These are phyloP conservation scores for Hirudinaria manillensis DNA, from an alignment of 2,888 invertebrate species.

Conservation along the genomic window DNA sequence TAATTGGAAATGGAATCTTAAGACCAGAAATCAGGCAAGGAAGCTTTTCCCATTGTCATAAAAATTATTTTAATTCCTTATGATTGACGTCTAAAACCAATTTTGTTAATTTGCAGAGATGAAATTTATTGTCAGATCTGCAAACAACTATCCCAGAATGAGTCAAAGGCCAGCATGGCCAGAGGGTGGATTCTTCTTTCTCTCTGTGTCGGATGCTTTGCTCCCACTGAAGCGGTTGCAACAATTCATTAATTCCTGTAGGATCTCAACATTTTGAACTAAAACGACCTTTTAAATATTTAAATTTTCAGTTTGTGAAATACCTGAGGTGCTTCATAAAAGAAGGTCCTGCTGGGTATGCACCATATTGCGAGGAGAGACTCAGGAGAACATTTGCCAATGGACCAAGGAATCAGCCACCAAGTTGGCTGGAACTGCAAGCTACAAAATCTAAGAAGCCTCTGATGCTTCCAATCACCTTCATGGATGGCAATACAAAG, in stretches of 20 bases:
- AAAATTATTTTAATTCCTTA: background rate
- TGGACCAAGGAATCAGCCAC: slow-evolving; percentile 95
- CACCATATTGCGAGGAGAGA: slow-evolving; percentile 94
- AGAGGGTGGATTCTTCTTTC: slow-evolving; percentile 97
- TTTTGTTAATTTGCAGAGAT: slow-evolving; percentile 49
- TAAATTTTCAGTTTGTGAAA: slow-evolving; percentile 69
- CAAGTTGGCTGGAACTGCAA: slow-evolving; percentile 81
- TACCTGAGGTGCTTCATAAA: slow-evolving; percentile 92
- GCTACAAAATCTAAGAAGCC: slow-evolving; percentile 93
- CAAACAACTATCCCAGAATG: slow-evolving; percentile 57
- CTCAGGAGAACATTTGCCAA: slow-evolving; percentile 92
- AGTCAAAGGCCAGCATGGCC: slow-evolving; percentile 87
- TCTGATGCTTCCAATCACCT: slow-evolving; percentile 94
- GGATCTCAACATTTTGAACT: too few species aligned
- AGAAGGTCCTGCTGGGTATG: slow-evolving; percentile 95
- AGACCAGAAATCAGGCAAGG: slow-evolving; percentile 80
- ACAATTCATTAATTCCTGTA: background rate
- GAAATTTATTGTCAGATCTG: slow-evolving; percentile 59
- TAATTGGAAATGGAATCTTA: slow-evolving; percentile 89
- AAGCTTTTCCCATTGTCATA: background rate
- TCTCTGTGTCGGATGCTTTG: slow-evolving; percentile 96
- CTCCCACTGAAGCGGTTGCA: slow-evolving; percentile 74
- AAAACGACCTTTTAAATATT: background rate
- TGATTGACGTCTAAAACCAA: too few species aligned
- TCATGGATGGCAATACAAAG: slow-evolving; percentile 97